Evolutionary conservation across 2,113 vertebrate species (phyloP), one percentile per base, ranked within the genome.

Genomic region (Notothenia coriiceps): DNA sequence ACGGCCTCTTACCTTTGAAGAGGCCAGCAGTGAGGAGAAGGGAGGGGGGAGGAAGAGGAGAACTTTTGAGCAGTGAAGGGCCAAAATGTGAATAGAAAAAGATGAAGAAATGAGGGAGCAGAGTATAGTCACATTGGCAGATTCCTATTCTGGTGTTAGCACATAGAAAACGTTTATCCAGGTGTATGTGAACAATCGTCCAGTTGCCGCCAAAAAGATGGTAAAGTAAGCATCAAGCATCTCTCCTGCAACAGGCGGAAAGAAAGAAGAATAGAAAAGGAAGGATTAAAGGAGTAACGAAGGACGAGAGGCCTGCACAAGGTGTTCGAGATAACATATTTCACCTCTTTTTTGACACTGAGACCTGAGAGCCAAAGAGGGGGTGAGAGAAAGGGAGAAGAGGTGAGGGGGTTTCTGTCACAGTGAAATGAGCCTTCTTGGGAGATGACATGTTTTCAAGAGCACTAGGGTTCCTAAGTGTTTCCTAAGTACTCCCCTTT

Each of bases 1-100:
- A 83, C 63, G 79, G 86, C 77, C 66, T 86, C 75, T 80, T 81
- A 82, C 66, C 80, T 92, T 92, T 90, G 82, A 90, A 90, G 78
- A 80, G 79, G 9, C 56, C 61, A 66, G 64, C 61, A 66, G 64
- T 2, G 67, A 54, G 9, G 60, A 63, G 69, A 35, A 12, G 57
- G 3, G 64, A 5, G n/a, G 47, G 62, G 47, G 46, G 47, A 14
- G 20, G n/a, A 47, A 22, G 51, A 20, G 51, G 5, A 18, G 13
- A 11, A 13, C 10, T 13, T 20, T 49, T 17, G 18, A 62, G 60
- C 2, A 68, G 46, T 69, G 46, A 57, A 46, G 61, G 33, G 47
- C 18, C 17, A 61, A 65, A 47, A 67, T n/a, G 18, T 22, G 20
- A 77, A 52, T 43, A 63, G n/a, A 54, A 50, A 17, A 1, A 29